Evolutionary conservation across 2,113 vertebrate species (phyloP), one percentile per base, ranked within the genome.

Genomic region (Excalfactoria chinensis): DNA sequence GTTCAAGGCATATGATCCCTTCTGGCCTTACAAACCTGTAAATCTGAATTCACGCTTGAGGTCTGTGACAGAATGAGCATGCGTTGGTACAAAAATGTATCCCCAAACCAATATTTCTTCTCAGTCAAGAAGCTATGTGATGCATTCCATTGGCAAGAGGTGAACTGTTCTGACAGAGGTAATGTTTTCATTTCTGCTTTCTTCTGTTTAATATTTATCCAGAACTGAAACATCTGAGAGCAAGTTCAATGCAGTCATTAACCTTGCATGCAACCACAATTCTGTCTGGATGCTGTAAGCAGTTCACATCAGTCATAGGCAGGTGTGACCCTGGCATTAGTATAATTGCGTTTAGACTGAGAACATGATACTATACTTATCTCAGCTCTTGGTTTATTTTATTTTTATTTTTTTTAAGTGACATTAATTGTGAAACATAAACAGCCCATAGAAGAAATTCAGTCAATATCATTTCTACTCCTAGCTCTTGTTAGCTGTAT

Each of bases 231-330:
- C 35, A 79, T 82, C 34, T 79, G 74, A 90, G 22, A 87, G 35
- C 53, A 77, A 32, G 49, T 75, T 89, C 53, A 63, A 71, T 49
- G 63, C 5, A 76, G 49, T 56, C 74, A 82, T 46, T 95, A 93
- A 96, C 71, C 56, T 95, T 25, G 1, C 68, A 74, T 9, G 34
- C 46, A 53, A 70, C 34, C 32, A 53, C 43, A 32, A 73, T 79
- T 75, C 71, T 2, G 1, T 71, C 67, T 84, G 66, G 73, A 41
- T 34, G 84, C 64, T 82, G 43, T 21, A 76, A 89, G 89, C 63
- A 77, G 59, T 40, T 83, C 92, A 66, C 59, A 94, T 77, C 80
- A 90, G 77, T 68, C 92, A 79, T 55, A 55, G 41, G 76, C 67
- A 90, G 88, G 86, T 76, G 25, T 85, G 77, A 94, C 40, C 81